Evolutionary conservation across 1,140 invertebrate species (phyloP), one percentile per base, ranked within the genome.

Genomic region (Ptiloglossa arizonensis): DNA sequence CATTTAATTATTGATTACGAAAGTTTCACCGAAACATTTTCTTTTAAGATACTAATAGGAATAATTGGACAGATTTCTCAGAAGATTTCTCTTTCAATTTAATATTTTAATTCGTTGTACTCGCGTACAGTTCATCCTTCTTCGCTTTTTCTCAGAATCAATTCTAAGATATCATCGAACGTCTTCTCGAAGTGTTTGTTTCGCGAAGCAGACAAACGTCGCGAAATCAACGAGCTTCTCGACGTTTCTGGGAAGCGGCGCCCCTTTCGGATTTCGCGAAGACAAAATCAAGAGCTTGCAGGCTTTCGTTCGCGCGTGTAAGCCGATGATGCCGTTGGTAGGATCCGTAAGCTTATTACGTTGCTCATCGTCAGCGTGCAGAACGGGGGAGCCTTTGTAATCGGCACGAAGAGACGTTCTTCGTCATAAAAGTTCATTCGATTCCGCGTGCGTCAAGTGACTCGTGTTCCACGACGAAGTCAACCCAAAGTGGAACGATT

Each of bases 291-390:
- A 56, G 67, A 54, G 35, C 52, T 41, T 17, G 67, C 35, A 57
- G 52, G 67, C 32, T 69, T 38, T 19, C 22, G 22, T 56, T 56
- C 50, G 50, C 35, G 32, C 67, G 67, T 69, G 57, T 60, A 60
- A 69, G 52, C 50, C 24, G 32, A 56, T 41, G 15, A 52, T 69
- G 22, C 32, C 52, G 35, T 24, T 35, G 32, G 32, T 9, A 35
- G 52, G 41, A 24, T 17, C 32, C 22, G 54, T 71, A 71, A 71
- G 56, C 69, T 46, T 60, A 71, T 71, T 71, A 71, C 41, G 38
- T 70, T 35, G 52, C 35, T 70, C n/a, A 70, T 27, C 32, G 32
- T 57, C 29, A 29, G 24, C 19, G 35, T 8, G 9, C 35, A 11
- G 57, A 38, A 60, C 57, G 3, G 11, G 41, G 8, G 64, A 35